Conservation (phyloP, 2,113 vertebrate species). For the Gadus chalcogrammus region DNA sequence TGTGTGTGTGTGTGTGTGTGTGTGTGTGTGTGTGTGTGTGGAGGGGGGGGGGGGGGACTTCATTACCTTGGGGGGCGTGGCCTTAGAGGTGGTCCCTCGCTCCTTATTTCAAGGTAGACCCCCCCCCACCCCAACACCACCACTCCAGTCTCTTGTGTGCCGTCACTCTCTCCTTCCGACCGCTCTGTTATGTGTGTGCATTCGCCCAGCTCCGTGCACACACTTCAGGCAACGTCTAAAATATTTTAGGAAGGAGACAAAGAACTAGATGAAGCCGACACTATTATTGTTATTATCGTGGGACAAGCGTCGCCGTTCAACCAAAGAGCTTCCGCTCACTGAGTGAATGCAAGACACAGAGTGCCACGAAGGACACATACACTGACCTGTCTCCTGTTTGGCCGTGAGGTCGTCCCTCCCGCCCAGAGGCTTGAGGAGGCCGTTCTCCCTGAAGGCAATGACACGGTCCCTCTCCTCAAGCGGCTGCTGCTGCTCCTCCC, state of each 20-base stretch:
- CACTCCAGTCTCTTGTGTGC: slow-evolving; percentile 16
- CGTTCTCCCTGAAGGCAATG: slow-evolving; percentile 88
- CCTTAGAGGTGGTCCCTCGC: too few species aligned
- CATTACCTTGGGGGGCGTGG: too few species aligned
- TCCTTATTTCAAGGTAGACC: too few species aligned
- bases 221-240: slow-evolving; percentile 84
- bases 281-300: neutral
- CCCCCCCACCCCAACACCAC: too few species aligned
- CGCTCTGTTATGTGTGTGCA: slow-evolving; percentile 30
- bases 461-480: slow-evolving; percentile 73
- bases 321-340: neutral
- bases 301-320: neutral
- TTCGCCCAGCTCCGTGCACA: slow-evolving; percentile 51
- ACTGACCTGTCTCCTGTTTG: slow-evolving; percentile 84
- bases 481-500: slow-evolving; percentile 64
- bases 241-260: neutral
- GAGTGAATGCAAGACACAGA: neutral
- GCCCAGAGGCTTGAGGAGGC: slow-evolving; percentile 78
- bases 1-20: too few species aligned
- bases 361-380: neutral
- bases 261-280: neutral
- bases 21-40: too few species aligned
- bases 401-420: slow-evolving; percentile 82
- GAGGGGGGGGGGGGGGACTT: neutral
- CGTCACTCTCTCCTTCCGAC: slow-evolving; percentile 16